A percentile compares a stretch with the other conserved stretches of the same genome.
These are phyloP conservation scores for Trichopria drosophilae DNA, from an alignment of 2,888 invertebrate genomes.

Conservation along the genomic window DNA sequence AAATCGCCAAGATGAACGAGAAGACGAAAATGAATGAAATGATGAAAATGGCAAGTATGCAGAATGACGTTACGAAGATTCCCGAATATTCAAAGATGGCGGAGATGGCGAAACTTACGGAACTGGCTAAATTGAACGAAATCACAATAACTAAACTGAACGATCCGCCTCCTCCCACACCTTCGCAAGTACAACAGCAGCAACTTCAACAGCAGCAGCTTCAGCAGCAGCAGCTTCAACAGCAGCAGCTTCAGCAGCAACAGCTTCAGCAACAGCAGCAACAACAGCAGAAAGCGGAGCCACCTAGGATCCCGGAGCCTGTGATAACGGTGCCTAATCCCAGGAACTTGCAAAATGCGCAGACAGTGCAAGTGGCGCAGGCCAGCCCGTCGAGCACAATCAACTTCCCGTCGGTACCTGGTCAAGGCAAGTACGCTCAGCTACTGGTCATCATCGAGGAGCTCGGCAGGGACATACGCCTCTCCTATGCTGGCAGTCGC, in stretches of 20 bases:
- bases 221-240: conserved; percentile 17
- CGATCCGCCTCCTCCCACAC: conserved; percentile 47
- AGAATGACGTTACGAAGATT: conserved; percentile 55
- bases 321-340: conserved; percentile 58
- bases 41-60: conserved; percentile 56
- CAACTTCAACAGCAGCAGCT: conserved; percentile 13
- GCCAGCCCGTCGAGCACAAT: conserved; percentile 54
- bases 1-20: conserved; percentile 56
- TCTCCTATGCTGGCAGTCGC: conserved; percentile 56
- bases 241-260: conserved; percentile 12
- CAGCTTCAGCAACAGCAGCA: conserved; percentile 17
- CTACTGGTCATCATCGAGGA: conserved; percentile 59
- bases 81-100: conserved; percentile 56
- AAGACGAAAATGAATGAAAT: conserved; percentile 57
- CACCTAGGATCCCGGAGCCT: conserved; percentile 55
- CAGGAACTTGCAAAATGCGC: conserved; percentile 50
- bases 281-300: conserved; percentile 45
- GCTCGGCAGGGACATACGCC: conserved; percentile 58
- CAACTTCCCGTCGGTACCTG: conserved; percentile 54
- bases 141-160: conserved; percentile 56
- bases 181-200: conserved; percentile 19
- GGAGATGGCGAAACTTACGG: conserved; percentile 56
- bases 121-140: conserved; percentile 56
- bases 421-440: conserved; percentile 57
- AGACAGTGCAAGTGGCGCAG: conserved; percentile 53